Evolutionary conservation across 2,888 invertebrate species (phyloP).

Genomic region (Platypus cylindrus): DNA sequence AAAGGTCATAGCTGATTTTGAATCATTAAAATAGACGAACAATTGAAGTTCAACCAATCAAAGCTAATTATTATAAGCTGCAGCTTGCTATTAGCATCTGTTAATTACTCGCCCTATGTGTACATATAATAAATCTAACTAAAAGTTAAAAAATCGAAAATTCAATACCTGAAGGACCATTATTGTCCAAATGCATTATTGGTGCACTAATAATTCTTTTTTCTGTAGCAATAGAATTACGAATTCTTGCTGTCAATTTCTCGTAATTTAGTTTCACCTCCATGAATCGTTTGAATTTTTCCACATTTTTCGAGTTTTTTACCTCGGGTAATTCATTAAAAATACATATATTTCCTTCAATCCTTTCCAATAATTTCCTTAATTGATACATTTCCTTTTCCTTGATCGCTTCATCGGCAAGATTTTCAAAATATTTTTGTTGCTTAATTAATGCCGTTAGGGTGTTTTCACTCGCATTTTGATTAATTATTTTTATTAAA

Average conservation of each 20-base stretch:
- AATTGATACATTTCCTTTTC: constrained; percentile 8
- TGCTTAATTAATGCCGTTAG: constrained; percentile 5
- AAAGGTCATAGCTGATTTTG: too few species aligned
- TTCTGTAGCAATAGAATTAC: constrained; percentile 1
- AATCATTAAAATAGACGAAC: too few species aligned
- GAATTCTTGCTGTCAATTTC: constrained; percentile 4
- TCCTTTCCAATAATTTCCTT: constrained; percentile 7
- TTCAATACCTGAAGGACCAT: too few species aligned
- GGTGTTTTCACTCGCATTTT: background rate
- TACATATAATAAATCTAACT: too few species aligned
- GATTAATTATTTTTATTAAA: constrained; percentile 10
- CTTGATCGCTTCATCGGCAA: constrained; percentile 4
- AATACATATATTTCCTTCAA: constrained; percentile 10
- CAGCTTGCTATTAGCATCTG: too few species aligned
- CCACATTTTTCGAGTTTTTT: constrained; percentile 4
- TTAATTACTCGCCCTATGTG: too few species aligned
- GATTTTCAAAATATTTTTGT: constrained; percentile 6
- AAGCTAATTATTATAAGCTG: too few species aligned
- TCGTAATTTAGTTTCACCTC: constrained; percentile 5
- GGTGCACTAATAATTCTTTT: constrained; percentile 6
- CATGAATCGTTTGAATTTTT: constrained; percentile 5
- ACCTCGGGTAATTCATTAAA: constrained; percentile 11
- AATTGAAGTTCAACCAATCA: too few species aligned
- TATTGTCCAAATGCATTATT: background rate
- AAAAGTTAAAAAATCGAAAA: too few species aligned